Evolutionary conservation across 2,888 invertebrate genomes (phyloP), one percentile per base, ranked within the genome.

Genomic region (Brachypterus glaber): DNA sequence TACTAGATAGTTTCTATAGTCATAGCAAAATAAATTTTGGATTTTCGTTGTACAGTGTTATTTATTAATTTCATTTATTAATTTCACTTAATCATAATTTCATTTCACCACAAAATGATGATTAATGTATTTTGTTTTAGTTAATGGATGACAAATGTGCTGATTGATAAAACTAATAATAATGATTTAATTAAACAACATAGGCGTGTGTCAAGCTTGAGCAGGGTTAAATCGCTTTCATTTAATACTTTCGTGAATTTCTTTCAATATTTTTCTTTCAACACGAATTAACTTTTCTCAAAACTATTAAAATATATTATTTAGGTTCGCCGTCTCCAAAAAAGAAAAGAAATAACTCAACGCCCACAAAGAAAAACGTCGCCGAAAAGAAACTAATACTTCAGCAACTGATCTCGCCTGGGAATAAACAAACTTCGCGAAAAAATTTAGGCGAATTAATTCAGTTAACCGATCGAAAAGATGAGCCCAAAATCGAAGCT

Each of bases 331-430:
- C 83, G 17, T 83, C 83, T 35, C 83, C 82, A 32, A 75, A 82
- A 52, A 82, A 83, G 67, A 81, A 82, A 65, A 73, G 83, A 51
- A 83, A 82, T 66, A 83, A 82, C 61, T 83, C 83, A 5, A 83
- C 83, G 14, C 83, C 82, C 14, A 79, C 80, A 7, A 82, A 79
- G 68, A 82, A 82, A 62, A 80, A 78, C 52, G 63, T 61, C 3
- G 77, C 81, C 18, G 83, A 84, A 64, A 83, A 83, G 62, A 82
- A 82, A 54, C 81, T 82, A 66, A 82, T 85, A 40, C 69, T 85
- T 8, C 83, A 85, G 58, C 82, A 83, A 55, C 66, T 85, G 44
- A 76, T 79, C 38, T 82, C 83, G 1, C 77, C 79, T 1, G 60
- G 72, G 18, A 72, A 71, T 39, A 77, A 77, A 51, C 76, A 77